These are phyloP conservation scores for Monarcha castaneiventris DNA, from an alignment of 2,113 vertebrate genomes.

Conservation along the genomic window DNA sequence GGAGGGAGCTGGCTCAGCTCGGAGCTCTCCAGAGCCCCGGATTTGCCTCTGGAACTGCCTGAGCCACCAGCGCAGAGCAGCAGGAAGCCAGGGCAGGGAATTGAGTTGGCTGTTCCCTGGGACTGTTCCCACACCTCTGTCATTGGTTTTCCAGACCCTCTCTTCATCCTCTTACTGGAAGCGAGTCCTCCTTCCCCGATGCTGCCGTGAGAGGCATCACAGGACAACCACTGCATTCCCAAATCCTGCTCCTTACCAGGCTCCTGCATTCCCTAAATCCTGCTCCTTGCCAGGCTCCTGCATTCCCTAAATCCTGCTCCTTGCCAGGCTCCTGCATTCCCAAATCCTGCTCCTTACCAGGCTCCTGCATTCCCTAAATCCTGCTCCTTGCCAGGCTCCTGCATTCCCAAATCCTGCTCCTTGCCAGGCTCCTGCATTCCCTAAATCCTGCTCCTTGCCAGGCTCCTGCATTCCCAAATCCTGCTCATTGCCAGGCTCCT, in stretches of 20 bases:
- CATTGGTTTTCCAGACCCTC: background rate
- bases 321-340: background rate
- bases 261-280: background rate
- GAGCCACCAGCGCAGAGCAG: background rate
- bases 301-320: background rate
- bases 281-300: background rate
- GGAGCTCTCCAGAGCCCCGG: background rate
- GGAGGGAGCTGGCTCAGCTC: background rate
- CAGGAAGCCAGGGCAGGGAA: background rate
- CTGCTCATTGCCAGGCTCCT: background rate
- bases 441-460: background rate
- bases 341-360: background rate
- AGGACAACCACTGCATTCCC: background rate
- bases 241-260: background rate
- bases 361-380: background rate
- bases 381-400: background rate
- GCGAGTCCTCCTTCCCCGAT: fast-evolving
- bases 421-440: background rate
- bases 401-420: background rate
- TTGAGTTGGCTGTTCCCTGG: background rate
- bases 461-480: background rate
- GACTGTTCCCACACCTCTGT: background rate
- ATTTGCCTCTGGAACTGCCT: background rate
- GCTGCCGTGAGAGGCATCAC: background rate
- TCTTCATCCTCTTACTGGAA: background rate